Base-by-base conservation (phyloP, 2,797 vertebrate species). In the Onychomys arenicola region DNA sequence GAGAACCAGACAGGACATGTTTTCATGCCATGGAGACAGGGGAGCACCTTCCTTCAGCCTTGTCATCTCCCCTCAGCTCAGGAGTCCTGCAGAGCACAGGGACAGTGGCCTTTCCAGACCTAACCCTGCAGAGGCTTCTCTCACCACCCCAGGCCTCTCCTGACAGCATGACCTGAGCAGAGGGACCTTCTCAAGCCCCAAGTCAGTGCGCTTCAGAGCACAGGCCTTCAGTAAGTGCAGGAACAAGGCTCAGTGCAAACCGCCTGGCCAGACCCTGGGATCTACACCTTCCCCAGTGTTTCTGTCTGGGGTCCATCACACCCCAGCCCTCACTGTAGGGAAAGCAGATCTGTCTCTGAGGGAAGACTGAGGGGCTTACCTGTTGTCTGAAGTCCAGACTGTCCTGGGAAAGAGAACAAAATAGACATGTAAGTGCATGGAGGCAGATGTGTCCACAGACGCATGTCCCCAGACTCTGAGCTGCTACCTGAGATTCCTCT, bases 51-150 rank as follows among this genome's bases (percentile, higher is more conserved):
- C 8, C 34, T n/a, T n/a, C n/a, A n/a, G n/a, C n/a, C n/a, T 34
- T 6, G 2, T 17, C 29, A 2, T 23, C 27, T 96, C 85, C 93
- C 12, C 55, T 96, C 81, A 96, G 89, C 61, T 96, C 92, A 95
- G 94, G 67, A 92, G 92, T 32, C 97, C 95, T 98, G 90, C 77
- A 90, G 77, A 32, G 65, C 57, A 93, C 25, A 87, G 46, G n/a
- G 9, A 34, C 43, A 95, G 27, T 1, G 6, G 4, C 23, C 25
- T 49, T 49, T 61, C 69, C 80, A 77, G 40, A 23, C 0, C 13
- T n/a, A 4, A 13, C 13, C 49, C 59, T 43, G 73, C 17, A 49
- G 57, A 29, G 73, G 7, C 52, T 34, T 13, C 21, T 11, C 2
- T 57, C 43, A 43, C 11, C 52, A 6, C 59, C 5, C 8, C 5